Evolutionary conservation across 1,140 invertebrate species (phyloP).

Genomic region (Eufriesea mexicana): DNA sequence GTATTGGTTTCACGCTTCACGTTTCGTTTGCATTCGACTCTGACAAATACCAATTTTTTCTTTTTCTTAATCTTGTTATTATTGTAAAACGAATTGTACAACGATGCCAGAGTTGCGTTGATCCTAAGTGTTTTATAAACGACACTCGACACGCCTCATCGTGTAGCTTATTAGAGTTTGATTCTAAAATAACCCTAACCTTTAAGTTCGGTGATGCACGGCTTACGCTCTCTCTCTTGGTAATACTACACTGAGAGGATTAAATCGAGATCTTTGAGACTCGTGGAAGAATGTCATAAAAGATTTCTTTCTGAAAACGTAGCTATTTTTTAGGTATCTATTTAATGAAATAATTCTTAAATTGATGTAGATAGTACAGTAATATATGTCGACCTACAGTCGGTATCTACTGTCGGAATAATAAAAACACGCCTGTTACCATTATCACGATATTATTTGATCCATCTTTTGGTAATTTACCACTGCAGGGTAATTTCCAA

Average conservation of each 20-base stretch:
- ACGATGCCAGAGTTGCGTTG: background rate
- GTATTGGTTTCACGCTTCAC: constrained; percentile 38
- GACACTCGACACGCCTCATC: no score
- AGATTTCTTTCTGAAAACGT: no score
- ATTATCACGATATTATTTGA: no score
- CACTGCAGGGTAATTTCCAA: background rate
- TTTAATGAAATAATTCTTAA: background rate
- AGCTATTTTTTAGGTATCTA: background rate
- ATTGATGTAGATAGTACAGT: background rate
- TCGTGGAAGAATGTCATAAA: no score
- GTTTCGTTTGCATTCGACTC: constrained; percentile 3
- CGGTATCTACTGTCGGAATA: background rate
- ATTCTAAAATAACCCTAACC: no score
- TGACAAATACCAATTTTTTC: constrained; percentile 6
- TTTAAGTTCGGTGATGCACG: no score
- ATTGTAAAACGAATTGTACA: background rate
- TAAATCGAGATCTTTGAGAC: no score
- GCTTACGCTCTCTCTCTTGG: no score
- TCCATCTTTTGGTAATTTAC: background rate
- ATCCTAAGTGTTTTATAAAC: background rate
- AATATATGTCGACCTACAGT: background rate
- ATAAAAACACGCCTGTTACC: no score
- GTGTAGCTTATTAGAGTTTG: no score
- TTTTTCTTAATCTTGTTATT: background rate
- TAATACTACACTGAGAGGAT: no score